Conservation (phyloP, 1,140 invertebrate genomes). For the Geopemphigus sp. region DNA sequence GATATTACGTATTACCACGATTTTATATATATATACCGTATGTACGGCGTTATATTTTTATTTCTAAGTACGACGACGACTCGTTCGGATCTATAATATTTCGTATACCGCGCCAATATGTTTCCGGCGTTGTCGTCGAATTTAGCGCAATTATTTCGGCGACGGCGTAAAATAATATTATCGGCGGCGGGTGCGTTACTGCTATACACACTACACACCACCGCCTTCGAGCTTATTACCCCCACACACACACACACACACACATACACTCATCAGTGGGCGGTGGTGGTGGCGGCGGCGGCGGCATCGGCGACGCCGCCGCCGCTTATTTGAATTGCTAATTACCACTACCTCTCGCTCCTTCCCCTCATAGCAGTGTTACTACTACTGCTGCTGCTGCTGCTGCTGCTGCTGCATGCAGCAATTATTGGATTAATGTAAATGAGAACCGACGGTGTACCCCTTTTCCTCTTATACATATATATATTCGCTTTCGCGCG, state of each 20-base stretch:
- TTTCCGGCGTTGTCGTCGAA: no score
- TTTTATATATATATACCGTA: background rate
- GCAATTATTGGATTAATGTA: slow-evolving; percentile 46
- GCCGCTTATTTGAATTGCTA: slow-evolving; percentile 45
- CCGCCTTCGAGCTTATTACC: slow-evolving; percentile 41
- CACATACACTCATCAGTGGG: no score
- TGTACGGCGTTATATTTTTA: background rate
- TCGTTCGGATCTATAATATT: no score
- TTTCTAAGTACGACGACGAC: background rate
- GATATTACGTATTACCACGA: background rate
- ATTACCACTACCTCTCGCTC: slow-evolving; percentile 32
- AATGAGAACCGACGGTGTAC: slow-evolving; percentile 42
- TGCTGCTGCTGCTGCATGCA: slow-evolving; percentile 42
- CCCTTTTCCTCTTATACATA: slow-evolving; percentile 37
- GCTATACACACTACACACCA: background rate
- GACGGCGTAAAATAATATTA: slow-evolving; percentile 17
- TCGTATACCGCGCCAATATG: no score
- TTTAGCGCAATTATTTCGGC: slow-evolving; percentile 9
- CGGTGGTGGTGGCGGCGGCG: no score
- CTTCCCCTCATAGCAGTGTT: slow-evolving; percentile 6
- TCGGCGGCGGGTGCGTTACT: slow-evolving; percentile 15
- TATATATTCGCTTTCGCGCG: slow-evolving; percentile 41
- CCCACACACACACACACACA: background rate
- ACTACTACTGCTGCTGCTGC: slow-evolving; percentile 39
- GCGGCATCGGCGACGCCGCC: background rate